Evolutionary conservation across 2,797 vertebrate species (phyloP), one percentile per base, ranked within the genome.

Genomic region (Sebastiscus tertius): DNA sequence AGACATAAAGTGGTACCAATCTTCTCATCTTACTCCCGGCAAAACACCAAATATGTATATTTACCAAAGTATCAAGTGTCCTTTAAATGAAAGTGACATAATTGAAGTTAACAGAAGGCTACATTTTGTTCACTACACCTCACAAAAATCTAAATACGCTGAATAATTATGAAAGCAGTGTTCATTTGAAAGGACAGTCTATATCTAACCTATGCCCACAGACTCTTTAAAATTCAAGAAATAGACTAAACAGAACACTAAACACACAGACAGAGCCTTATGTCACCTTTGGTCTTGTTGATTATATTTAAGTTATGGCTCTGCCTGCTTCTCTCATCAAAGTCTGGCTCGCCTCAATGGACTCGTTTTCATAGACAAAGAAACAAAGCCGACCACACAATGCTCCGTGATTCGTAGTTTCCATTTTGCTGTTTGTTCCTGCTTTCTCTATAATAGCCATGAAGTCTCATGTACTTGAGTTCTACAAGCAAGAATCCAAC

Each of bases 341-440:
- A 81, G 73, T 29, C 76, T 42, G 34, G 63, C 58, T 65, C 4
- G 31, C 80, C 83, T 82, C 82, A 12, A 10, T 1, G 72, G 80
- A 58, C 79, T 72, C 70, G 42, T 76, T 83, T 69, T 65, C 75
- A 73, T 64, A 80, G 42, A 85, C 71, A 83, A 87, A 86, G 75
- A 73, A 72, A 80, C 76, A 69, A 82, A 81, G 73, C 49, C 39
- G 34, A 75, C 78, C 72, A 8, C 85, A 88, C 77, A 65, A 75
- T 64, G 80, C 84, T 79, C 77, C 67, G n/a, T 87, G 89, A 88
- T 66, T 77, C 69, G 20, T 9, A 79, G 56, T 92, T 92, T 92
- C 89, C 89, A 92, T 75, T 72, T 76, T 24, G 66, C 56, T 34
- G 77, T 81, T 84, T 82, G 70, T 88, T 88, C 59, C 75, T 58